Conservation (phyloP, 2,888 invertebrate genomes). For the Ophion costatus region DNA sequence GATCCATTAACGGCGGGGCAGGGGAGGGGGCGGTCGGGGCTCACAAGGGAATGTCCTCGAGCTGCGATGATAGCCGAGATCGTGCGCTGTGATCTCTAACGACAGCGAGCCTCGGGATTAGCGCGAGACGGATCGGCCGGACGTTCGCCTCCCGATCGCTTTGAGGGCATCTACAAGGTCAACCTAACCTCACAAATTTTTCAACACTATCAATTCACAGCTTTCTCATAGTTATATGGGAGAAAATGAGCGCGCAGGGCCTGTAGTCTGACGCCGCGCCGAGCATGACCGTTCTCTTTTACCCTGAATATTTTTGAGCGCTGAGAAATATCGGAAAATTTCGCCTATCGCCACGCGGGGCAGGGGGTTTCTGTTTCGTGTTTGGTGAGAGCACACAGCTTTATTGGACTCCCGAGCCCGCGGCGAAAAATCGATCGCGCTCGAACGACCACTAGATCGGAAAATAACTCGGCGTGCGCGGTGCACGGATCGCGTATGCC, state of each 20-base stretch:
- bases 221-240: background rate
- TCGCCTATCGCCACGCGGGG: background rate
- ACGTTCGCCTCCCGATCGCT: background rate
- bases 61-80: background rate
- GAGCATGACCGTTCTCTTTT: background rate
- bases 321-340: background rate
- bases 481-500: background rate
- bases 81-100: background rate
- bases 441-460: slow-evolving; percentile 25
- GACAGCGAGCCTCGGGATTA: background rate
- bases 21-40: background rate
- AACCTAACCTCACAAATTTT: background rate
- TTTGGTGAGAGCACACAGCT: slow-evolving; percentile 6
- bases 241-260: background rate
- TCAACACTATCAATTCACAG: background rate
- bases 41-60: background rate
- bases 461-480: slow-evolving; percentile 5
- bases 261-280: background rate
- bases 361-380: no score
- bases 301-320: background rate
- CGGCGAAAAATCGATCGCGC: slow-evolving; percentile 43
- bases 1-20: background rate
- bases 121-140: background rate
- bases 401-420: slow-evolving; percentile 7
- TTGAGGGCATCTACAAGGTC: background rate